A percentile compares a stretch with the other conserved stretches of the same genome.
phyloP scores from a whole-genome alignment of 1,140 invertebrate species.

The Luehdorfia chinensis region DNA sequence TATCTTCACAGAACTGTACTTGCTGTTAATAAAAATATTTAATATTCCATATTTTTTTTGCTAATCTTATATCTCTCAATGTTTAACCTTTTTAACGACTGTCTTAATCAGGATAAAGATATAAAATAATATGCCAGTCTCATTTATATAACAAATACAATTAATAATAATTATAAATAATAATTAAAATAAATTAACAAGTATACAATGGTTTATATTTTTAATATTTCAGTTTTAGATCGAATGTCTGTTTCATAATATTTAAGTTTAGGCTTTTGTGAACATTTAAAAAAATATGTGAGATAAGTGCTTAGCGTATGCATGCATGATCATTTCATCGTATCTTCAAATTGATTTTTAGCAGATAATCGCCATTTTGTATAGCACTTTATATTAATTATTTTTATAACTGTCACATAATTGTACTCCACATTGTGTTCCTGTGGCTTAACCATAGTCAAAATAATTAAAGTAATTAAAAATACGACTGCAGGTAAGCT shows the following conservation, averaged over 20 bases:
- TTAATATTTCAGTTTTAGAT: neutral
- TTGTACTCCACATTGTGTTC: slow-evolving; percentile 61
- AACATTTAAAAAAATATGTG: neutral
- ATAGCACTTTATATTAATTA: slow-evolving; percentile 23
- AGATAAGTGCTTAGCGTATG: slow-evolving; percentile 2
- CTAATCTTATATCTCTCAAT: no score
- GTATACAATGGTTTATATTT: neutral
- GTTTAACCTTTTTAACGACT: no score
- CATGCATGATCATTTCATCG: neutral
- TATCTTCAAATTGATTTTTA: neutral
- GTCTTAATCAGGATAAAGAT: no score
- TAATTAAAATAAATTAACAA: neutral
- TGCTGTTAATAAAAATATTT: no score
- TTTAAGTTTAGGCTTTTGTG: neutral
- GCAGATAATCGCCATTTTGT: slow-evolving; percentile 19
- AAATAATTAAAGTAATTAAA: slow-evolving; percentile 54
- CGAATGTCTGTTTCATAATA: neutral
- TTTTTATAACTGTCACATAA: slow-evolving; percentile 26
- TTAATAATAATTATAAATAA: no score
- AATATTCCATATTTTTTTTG: no score
- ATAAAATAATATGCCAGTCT: no score
- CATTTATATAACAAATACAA: no score
- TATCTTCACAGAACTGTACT: no score
- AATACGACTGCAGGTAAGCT: slow-evolving; percentile 66
- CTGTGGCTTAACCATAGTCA: slow-evolving; percentile 60